Percentiles rank a stretch among this genome's conserved stretches.
phyloP scores from a whole-genome alignment of 2,113 vertebrate species.

The Fulmarus glacialis region DNA sequence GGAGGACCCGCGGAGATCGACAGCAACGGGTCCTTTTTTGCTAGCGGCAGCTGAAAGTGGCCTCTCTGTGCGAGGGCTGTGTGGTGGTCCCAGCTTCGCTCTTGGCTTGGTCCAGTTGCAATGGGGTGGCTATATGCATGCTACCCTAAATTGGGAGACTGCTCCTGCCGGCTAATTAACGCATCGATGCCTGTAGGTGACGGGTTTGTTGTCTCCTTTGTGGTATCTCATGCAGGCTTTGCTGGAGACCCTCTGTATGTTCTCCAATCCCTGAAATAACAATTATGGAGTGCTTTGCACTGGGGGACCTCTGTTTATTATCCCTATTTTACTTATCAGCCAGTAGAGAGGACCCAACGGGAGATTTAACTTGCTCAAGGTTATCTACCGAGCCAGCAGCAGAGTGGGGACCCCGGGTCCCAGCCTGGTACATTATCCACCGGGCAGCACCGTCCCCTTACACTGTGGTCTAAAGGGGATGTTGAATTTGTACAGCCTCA shows the following conservation, averaged over 20 bases:
- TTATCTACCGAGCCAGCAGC: background rate
- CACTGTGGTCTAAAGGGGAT: background rate
- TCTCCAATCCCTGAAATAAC: background rate
- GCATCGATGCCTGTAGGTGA: background rate
- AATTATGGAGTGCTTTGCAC: background rate
- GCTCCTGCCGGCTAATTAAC: background rate
- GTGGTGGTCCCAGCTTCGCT: background rate
- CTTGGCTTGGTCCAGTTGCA: background rate
- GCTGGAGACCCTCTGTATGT: accelerated
- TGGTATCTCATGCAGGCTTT: background rate
- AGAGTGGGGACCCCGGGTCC: accelerated
- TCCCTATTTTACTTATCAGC: background rate
- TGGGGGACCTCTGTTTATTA: background rate
- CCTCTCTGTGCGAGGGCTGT: accelerated
- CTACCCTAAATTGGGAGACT: background rate
- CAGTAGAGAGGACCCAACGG: accelerated
- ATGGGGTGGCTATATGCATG: accelerated
- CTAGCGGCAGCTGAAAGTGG: accelerated
- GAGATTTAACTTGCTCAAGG: background rate
- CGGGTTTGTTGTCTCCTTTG: background rate
- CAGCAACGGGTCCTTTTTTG: accelerated
- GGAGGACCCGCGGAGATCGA: accelerated
- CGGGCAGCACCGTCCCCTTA: background rate
- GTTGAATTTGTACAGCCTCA: background rate
- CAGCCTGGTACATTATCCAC: accelerated